A percentile compares a stretch with the other conserved stretches of the same genome.
Evolutionary conservation across 2,797 vertebrate species (phyloP).

Genomic region (Choloepus didactylus): DNA sequence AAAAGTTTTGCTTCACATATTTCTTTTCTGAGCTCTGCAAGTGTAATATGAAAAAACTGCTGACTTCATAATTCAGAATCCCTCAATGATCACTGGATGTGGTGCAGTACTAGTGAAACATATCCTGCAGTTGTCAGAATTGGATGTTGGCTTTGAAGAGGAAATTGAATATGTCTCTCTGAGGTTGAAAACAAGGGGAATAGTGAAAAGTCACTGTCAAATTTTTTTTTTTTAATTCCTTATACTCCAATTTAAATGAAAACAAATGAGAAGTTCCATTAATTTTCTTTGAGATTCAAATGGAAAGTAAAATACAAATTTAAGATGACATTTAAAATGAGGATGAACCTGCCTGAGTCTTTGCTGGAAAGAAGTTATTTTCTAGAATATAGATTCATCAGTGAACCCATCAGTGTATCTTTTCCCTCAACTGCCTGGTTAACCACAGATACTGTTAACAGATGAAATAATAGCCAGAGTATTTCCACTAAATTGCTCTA

Average conservation of each 20-base stretch:
- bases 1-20: neutral
- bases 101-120: neutral
- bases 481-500: slow-evolving; percentile 12
- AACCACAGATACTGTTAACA: slow-evolving; percentile 36
- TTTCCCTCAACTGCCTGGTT: slow-evolving; percentile 34
- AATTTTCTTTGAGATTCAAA: slow-evolving; percentile 30
- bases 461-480: slow-evolving; percentile 21
- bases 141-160: neutral
- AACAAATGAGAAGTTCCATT: neutral
- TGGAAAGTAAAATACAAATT: slow-evolving; percentile 36
- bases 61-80: slow-evolving; percentile 24
- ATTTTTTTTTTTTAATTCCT: neutral
- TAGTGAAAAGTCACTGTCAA: neutral
- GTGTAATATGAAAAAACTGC: neutral
- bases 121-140: neutral
- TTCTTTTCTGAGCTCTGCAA: neutral
- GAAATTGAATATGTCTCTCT: neutral
- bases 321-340: slow-evolving; percentile 54
- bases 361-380: slow-evolving; percentile 63
- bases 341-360: neutral
- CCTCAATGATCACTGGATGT: neutral
- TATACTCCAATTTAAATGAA: neutral
- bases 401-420: slow-evolving; percentile 27
- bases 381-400: slow-evolving; percentile 56
- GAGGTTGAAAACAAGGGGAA: neutral